phyloP scores from a whole-genome alignment of 2,797 vertebrate species.

The Nyctibius grandis region DNA sequence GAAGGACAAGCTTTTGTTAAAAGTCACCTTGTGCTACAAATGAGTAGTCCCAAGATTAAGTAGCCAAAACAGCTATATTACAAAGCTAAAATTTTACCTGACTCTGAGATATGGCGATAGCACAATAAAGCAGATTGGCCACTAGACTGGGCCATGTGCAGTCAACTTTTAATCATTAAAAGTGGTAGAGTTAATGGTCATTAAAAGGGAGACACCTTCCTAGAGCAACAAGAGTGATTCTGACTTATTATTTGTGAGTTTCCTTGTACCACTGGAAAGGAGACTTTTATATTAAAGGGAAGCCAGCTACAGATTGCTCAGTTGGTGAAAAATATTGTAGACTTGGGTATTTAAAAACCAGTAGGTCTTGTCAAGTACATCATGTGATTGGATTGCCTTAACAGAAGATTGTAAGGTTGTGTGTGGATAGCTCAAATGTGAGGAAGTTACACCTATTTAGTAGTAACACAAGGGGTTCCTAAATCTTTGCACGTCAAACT shows the following conservation, averaged over 20 bases:
- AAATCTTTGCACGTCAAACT: not conserved
- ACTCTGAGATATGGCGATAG: not conserved
- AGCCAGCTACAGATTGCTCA: not conserved
- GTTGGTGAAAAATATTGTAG: not conserved
- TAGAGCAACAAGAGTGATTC: not conserved
- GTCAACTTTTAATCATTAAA: not conserved
- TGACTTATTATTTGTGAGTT: not conserved
- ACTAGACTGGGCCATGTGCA: not conserved
- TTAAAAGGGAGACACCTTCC: not conserved
- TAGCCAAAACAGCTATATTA: not conserved
- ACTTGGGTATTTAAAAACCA: not conserved
- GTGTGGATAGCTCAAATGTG: not conserved
- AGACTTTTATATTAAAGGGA: not conserved
- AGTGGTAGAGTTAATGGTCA: not conserved
- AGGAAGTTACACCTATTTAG: not conserved
- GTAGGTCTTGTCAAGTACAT: not conserved
- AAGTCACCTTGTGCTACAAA: not conserved
- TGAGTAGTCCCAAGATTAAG: not conserved
- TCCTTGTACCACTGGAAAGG: not conserved
- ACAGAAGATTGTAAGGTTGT: not conserved
- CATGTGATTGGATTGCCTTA: not conserved
- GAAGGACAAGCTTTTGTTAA: not conserved
- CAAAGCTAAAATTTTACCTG: not conserved
- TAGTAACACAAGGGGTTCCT: not conserved
- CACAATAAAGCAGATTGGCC: not conserved